Conservation (phyloP, 2,113 vertebrate species). For the Perognathus longimembris region DNA sequence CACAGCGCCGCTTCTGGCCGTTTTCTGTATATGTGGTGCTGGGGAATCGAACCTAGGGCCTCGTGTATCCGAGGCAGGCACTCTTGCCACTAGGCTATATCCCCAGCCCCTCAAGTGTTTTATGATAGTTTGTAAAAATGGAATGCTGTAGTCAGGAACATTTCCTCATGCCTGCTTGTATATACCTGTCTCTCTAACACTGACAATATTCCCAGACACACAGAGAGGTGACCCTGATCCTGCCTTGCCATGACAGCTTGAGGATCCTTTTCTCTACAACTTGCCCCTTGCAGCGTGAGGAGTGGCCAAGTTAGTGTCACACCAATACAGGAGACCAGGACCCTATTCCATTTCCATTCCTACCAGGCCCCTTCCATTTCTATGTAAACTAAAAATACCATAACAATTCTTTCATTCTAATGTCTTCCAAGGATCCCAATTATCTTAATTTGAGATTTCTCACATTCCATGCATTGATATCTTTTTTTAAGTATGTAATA, state of each 20-base stretch:
- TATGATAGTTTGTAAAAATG: too few species aligned
- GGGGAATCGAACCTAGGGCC: too few species aligned
- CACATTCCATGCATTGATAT: conserved; percentile 2
- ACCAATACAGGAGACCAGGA: not conserved
- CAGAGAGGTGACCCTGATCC: not conserved
- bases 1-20: too few species aligned
- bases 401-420: not conserved
- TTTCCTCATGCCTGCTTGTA: too few species aligned
- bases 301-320: not conserved
- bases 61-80: too few species aligned
- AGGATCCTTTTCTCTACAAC: not conserved
- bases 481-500: not conserved
- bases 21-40: too few species aligned
- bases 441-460: not conserved
- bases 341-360: not conserved
- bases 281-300: not conserved
- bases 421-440: not conserved
- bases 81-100: too few species aligned
- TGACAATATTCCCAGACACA: not conserved
- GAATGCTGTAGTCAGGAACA: too few species aligned
- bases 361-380: not conserved
- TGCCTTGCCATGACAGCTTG: not conserved
- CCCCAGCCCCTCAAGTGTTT: too few species aligned
- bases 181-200: too few species aligned
- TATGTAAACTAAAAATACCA: not conserved